phyloP scores from a whole-genome alignment of 2,797 vertebrate species.

The Squalus acanthias region DNA sequence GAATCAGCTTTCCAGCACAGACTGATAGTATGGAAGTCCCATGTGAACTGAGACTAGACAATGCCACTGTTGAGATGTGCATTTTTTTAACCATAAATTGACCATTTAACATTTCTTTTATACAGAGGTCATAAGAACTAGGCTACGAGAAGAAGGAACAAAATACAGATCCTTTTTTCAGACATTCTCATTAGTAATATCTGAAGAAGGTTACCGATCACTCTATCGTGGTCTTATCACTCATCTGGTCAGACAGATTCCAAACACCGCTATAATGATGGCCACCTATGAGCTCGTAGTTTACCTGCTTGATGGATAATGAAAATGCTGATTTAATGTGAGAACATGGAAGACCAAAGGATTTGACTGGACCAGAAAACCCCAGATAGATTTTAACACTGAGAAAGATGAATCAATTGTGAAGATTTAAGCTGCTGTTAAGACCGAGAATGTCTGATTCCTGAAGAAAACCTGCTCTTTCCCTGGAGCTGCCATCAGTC shows the following conservation, averaged over 20 bases:
- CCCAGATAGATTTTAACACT: slow-evolving; percentile 44
- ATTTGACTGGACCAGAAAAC: slow-evolving; percentile 63
- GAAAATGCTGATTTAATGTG: slow-evolving; percentile 32
- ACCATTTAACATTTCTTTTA: slow-evolving; percentile 39
- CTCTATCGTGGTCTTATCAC: slow-evolving; percentile 93
- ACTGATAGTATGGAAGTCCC: background rate
- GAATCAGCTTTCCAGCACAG: background rate
- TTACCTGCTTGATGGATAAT: slow-evolving; percentile 84
- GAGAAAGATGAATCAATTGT: slow-evolving; percentile 46
- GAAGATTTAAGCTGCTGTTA: slow-evolving; percentile 43
- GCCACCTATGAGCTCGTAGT: slow-evolving; percentile 95
- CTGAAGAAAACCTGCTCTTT: slow-evolving; percentile 10
- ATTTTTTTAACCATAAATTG: background rate
- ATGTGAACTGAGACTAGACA: background rate
- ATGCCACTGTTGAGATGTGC: background rate
- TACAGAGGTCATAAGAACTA: slow-evolving; percentile 92
- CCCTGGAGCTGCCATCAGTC: background rate
- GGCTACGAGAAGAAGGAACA: slow-evolving; percentile 96
- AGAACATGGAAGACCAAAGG: slow-evolving; percentile 64
- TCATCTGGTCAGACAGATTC: slow-evolving; percentile 92
- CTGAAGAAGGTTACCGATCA: slow-evolving; percentile 87
- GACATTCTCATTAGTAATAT: slow-evolving; percentile 77
- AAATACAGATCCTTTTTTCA: slow-evolving; percentile 94
- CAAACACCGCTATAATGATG: slow-evolving; percentile 98
- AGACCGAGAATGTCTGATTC: slow-evolving; percentile 47